Evolutionary conservation across 1,140 invertebrate genomes (phyloP).

Genomic region (Lethrus apterus): DNA sequence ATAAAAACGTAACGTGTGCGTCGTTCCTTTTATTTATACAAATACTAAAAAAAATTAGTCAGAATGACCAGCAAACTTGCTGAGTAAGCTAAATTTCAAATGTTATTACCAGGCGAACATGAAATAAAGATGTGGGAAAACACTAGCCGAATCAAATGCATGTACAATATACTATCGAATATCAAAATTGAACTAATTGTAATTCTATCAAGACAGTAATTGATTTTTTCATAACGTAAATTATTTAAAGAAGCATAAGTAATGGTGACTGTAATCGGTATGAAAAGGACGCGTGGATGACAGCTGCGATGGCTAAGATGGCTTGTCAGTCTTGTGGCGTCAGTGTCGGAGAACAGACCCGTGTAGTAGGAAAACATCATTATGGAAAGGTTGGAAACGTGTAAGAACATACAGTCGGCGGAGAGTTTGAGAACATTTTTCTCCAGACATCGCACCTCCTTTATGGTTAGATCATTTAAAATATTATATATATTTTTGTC

Average conservation of each 20-base stretch:
- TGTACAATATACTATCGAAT: too few species aligned
- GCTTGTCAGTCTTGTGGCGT: slow-evolving; percentile 11
- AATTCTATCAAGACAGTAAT: not conserved
- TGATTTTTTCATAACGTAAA: not conserved
- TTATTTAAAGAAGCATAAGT: not conserved
- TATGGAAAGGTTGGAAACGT: not conserved
- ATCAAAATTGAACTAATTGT: too few species aligned
- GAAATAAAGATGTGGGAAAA: not conserved
- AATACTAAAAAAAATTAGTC: not conserved
- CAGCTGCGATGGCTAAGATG: not conserved
- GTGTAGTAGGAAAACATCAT: not conserved
- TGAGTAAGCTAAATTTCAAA: slow-evolving; percentile 11
- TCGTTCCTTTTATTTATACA: too few species aligned
- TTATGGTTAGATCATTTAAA: too few species aligned
- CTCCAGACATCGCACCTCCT: too few species aligned
- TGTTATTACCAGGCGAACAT: slow-evolving; percentile 1
- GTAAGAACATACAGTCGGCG: too few species aligned
- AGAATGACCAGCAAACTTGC: not conserved
- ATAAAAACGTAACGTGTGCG: too few species aligned
- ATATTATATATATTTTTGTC: too few species aligned
- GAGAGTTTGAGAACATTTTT: too few species aligned
- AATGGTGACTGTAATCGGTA: not conserved
- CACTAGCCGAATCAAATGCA: too few species aligned
- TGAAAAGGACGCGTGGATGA: not conserved
- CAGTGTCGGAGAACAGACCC: not conserved